Evolutionary conservation across 2,888 invertebrate species (phyloP).

Genomic region (Nephrotoma flavescens): DNA sequence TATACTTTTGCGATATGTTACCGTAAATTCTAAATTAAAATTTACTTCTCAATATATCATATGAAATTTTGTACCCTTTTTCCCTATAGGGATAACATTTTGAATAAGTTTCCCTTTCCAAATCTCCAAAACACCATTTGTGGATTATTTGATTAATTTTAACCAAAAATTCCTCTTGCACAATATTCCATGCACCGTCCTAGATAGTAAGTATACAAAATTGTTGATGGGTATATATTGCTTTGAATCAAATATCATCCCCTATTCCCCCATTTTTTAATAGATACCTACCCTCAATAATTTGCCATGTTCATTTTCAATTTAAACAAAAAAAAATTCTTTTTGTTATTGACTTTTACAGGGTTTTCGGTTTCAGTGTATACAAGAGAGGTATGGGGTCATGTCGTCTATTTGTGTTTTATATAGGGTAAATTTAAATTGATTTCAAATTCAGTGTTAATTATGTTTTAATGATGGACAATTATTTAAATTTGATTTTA

Average conservation of each 20-base stretch:
- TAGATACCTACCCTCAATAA: background rate
- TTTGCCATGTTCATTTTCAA: background rate
- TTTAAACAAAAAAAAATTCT: background rate
- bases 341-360: background rate
- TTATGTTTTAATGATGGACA: background rate
- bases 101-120: background rate
- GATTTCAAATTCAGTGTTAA: background rate
- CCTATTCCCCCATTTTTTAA: background rate
- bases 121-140: background rate
- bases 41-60: background rate
- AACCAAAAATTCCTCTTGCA: background rate
- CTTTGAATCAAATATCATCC: background rate
- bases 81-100: background rate
- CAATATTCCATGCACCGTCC: background rate
- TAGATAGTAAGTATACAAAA: background rate
- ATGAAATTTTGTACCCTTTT: background rate
- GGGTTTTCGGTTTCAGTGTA: background rate
- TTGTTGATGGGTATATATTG: background rate
- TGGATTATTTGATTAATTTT: background rate
- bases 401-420: background rate
- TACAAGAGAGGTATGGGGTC: background rate
- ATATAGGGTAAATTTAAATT: background rate
- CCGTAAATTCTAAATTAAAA: background rate
- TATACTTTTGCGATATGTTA: too few species aligned
- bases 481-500: background rate